phyloP scores from a whole-genome alignment of 2,113 vertebrate genomes.

The Benitochromis conjunctus region DNA sequence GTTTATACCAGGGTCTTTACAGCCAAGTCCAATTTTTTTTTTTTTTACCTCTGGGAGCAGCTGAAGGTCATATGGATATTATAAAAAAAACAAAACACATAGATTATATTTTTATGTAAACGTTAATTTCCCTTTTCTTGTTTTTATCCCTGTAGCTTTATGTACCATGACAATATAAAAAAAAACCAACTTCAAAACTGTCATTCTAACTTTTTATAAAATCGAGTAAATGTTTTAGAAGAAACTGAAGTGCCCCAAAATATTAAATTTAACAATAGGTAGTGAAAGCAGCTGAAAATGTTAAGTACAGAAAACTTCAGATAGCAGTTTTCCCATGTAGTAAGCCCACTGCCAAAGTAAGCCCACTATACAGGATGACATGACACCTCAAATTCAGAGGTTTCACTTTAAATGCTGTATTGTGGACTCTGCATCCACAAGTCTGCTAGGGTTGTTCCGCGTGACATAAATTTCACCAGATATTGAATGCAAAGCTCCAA shows the following conservation, averaged over 20 bases:
- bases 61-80: not conserved
- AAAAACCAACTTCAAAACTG: not conserved
- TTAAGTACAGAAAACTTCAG: not conserved
- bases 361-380: not conserved
- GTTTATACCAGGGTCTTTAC: constrained; percentile 3
- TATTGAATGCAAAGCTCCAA: not conserved
- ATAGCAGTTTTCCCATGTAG: not conserved
- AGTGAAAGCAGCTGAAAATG: not conserved
- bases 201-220: not conserved
- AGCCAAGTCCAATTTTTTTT: not conserved
- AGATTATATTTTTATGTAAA: not conserved
- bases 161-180: not conserved
- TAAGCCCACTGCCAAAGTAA: not conserved
- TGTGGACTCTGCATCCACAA: not conserved
- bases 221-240: not conserved
- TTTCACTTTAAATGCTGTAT: not conserved
- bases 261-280: not conserved
- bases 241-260: not conserved
- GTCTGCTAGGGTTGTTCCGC: not conserved
- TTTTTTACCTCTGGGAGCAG: not conserved
- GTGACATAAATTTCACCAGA: not conserved
- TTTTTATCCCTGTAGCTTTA: not conserved
- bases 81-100: not conserved
- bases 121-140: not conserved
- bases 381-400: not conserved